Evolutionary conservation across 2,113 vertebrate genomes (phyloP).

Genomic region (Solea solea): DNA sequence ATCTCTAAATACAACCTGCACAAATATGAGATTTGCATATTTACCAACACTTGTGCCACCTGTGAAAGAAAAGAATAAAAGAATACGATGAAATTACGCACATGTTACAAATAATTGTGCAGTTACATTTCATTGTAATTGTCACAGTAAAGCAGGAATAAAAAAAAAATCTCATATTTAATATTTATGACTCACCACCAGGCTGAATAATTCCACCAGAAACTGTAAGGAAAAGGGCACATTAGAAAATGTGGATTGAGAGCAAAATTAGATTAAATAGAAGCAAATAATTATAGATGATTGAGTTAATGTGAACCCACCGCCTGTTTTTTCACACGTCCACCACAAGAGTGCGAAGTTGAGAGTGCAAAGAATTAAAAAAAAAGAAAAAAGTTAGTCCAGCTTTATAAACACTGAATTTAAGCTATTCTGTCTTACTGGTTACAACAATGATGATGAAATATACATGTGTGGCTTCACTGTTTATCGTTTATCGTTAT

Average conservation of each 20-base stretch:
- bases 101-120: no score
- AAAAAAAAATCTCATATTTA: not conserved
- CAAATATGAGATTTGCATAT: conserved; percentile 7
- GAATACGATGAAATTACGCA: not conserved
- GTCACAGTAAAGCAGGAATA: not conserved
- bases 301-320: conserved; percentile 39
- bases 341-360: not conserved
- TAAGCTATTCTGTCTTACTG: not conserved
- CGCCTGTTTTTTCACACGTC: conserved; percentile 37
- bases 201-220: conserved; percentile 71
- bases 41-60: conserved; percentile 74
- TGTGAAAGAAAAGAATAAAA: conserved; percentile 41
- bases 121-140: not conserved
- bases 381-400: conserved; percentile 4
- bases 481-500: no score
- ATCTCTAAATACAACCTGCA: not conserved
- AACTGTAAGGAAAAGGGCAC: conserved; percentile 40
- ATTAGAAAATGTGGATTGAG: not conserved
- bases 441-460: not conserved
- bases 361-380: not conserved
- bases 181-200: conserved; percentile 55
- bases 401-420: not conserved
- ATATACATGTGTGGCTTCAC: not conserved
- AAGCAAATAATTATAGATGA: not conserved
- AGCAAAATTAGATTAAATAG: not conserved